Evolutionary conservation across 1,140 invertebrate species (phyloP).

Genomic region (Octopus bimaculoides): DNA sequence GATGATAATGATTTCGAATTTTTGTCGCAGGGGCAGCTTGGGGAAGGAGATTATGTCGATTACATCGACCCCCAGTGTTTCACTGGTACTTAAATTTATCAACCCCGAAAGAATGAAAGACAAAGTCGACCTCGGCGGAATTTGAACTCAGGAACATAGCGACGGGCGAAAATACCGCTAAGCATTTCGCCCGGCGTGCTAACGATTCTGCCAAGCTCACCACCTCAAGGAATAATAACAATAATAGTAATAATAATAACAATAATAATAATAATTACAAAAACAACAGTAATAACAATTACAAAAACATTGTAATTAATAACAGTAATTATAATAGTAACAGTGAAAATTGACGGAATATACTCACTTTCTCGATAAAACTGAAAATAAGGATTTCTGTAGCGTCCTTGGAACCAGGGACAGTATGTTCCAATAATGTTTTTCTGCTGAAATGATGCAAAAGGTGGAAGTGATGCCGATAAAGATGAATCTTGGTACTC

Average conservation of each 20-base stretch:
- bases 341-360: neutral
- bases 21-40: too few relatives aligned
- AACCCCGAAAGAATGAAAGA: too few relatives aligned
- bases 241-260: slow-evolving; percentile 3
- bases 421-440: slow-evolving; percentile 12
- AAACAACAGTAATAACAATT: neutral
- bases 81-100: too few relatives aligned
- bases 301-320: neutral
- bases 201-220: too few relatives aligned
- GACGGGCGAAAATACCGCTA: too few relatives aligned
- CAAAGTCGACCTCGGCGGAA: too few relatives aligned
- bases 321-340: neutral
- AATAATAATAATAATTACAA: neutral
- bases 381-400: slow-evolving; percentile 11
- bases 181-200: too few relatives aligned
- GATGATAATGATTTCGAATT: too few relatives aligned
- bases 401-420: slow-evolving; percentile 13
- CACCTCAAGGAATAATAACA: slow-evolving; percentile 3
- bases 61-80: too few relatives aligned
- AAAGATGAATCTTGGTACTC: neutral
- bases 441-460: slow-evolving; percentile 7
- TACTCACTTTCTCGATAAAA: slow-evolving; percentile 11
- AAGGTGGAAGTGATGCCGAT: neutral
- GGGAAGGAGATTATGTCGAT: too few relatives aligned
- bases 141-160: too few relatives aligned